A percentile compares a stretch with the other conserved stretches of the same genome.
Evolutionary conservation across 1,140 invertebrate species (phyloP).

Genomic region (Brachionus rotundiformis): DNA sequence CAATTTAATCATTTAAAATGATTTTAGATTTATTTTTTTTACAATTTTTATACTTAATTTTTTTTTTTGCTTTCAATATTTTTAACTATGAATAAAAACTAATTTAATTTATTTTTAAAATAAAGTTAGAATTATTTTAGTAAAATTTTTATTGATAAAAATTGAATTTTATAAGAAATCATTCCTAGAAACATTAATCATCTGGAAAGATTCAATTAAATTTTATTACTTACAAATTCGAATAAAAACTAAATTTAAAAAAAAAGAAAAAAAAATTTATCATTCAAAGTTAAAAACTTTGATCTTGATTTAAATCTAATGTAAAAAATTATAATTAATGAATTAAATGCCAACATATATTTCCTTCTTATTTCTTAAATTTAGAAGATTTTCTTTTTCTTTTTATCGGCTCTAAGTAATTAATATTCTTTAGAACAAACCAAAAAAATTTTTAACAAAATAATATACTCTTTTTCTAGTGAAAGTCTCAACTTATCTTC

Average conservation of each 20-base stretch:
- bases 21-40: no score
- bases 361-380: background rate
- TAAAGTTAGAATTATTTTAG: background rate
- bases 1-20: no score
- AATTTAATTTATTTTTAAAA: background rate
- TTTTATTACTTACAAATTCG: background rate
- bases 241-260: background rate
- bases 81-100: no score
- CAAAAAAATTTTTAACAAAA: background rate
- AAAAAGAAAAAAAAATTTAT: background rate
- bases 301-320: background rate
- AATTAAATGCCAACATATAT: background rate
- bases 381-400: slow-evolving; percentile 48
- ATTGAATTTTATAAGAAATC: background rate
- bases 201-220: background rate
- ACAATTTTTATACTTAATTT: no score
- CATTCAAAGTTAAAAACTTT: background rate
- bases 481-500: slow-evolving; percentile 38
- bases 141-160: background rate
- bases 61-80: no score
- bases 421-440: background rate
- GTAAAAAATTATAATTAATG: background rate
- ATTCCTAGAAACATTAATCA: background rate
- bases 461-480: slow-evolving; percentile 49
- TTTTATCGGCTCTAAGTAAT: slow-evolving; percentile 38